These are phyloP conservation scores for Cryptocheilus praepositus DNA, from an alignment of 2,888 invertebrate genomes.

Conservation along the genomic window DNA sequence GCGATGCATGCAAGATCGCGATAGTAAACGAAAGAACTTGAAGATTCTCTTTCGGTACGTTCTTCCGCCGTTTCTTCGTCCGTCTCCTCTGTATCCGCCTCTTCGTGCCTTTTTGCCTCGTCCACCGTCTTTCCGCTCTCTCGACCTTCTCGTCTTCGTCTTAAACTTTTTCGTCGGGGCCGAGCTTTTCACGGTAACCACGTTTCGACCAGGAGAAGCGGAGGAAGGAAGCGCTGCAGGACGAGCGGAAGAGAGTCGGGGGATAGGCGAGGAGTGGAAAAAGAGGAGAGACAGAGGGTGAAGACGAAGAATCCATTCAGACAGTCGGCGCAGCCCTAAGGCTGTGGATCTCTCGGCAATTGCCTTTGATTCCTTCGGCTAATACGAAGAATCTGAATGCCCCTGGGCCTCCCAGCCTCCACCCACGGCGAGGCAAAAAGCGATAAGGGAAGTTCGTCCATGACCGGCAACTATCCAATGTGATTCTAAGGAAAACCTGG, in stretches of 20 bases:
- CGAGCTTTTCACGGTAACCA: constrained; percentile 44
- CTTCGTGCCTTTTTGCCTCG: no score
- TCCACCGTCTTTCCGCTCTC: neutral
- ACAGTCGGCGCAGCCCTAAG: constrained; percentile 29
- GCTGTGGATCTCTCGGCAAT: constrained; percentile 51
- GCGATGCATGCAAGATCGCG: neutral
- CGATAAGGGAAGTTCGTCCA: constrained; percentile 20
- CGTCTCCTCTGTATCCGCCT: neutral
- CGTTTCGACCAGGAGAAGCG: constrained; percentile 41
- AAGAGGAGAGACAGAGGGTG: constrained; percentile 4
- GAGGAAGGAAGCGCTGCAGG: neutral
- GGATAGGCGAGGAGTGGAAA: constrained; percentile 1
- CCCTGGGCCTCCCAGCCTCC: constrained; percentile 16
- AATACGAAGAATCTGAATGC: constrained; percentile 53
- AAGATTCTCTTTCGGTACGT: no score
- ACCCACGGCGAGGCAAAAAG: constrained; percentile 15
- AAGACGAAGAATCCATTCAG: constrained; percentile 39
- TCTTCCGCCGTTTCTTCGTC: neutral
- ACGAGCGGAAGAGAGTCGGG: constrained; percentile 21
- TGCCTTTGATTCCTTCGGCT: constrained; percentile 53
- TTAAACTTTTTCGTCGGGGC: constrained; percentile 38
- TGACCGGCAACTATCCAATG: constrained; percentile 8
- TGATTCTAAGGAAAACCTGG: constrained; percentile 6
- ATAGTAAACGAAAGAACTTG: no score
- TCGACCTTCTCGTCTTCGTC: constrained; percentile 12